Percentiles rank a stretch among this genome's conserved stretches.
Conservation (phyloP, 2,888 invertebrate genomes). For the Coleophora deauratella region DNA sequence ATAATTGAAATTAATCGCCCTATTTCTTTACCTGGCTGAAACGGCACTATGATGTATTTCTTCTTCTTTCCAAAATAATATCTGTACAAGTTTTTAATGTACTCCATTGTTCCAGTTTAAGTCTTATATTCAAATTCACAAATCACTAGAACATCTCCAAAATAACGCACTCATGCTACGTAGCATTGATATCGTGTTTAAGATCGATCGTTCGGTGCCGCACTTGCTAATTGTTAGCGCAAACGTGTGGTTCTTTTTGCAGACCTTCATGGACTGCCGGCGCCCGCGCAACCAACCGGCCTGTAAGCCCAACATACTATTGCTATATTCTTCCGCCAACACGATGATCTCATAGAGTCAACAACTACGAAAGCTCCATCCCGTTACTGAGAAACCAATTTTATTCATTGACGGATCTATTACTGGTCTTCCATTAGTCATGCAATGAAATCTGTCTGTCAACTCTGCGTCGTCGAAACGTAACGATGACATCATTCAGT, state of each 20-base stretch:
- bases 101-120: conserved; percentile 35
- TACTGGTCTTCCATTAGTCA: conserved; percentile 33
- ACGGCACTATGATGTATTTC: conserved; percentile 55
- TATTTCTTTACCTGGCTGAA: conserved; percentile 58
- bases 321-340: conserved; percentile 30
- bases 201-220: conserved; percentile 19
- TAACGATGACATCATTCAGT: conserved; percentile 21
- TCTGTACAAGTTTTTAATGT: conserved; percentile 53
- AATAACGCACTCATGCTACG: background rate
- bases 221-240: conserved; percentile 40
- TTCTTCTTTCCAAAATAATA: conserved; percentile 47
- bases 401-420: conserved; percentile 34
- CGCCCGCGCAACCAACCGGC: conserved; percentile 28
- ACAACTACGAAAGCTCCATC: conserved; percentile 41
- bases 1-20: background rate
- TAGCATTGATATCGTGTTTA: conserved; percentile 9
- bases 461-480: conserved; percentile 19
- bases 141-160: conserved; percentile 12
- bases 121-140: conserved; percentile 17
- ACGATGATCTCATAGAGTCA: conserved; percentile 60
- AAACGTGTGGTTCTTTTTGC: conserved; percentile 50
- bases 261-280: conserved; percentile 48
- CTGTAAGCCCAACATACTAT: conserved; percentile 24
- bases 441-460: conserved; percentile 20
- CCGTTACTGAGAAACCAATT: conserved; percentile 36